A percentile compares a stretch with the other conserved stretches of the same genome.
These are phyloP conservation scores for Tetramorium simillimum DNA, from an alignment of 1,140 invertebrate species.

Conservation along the genomic window DNA sequence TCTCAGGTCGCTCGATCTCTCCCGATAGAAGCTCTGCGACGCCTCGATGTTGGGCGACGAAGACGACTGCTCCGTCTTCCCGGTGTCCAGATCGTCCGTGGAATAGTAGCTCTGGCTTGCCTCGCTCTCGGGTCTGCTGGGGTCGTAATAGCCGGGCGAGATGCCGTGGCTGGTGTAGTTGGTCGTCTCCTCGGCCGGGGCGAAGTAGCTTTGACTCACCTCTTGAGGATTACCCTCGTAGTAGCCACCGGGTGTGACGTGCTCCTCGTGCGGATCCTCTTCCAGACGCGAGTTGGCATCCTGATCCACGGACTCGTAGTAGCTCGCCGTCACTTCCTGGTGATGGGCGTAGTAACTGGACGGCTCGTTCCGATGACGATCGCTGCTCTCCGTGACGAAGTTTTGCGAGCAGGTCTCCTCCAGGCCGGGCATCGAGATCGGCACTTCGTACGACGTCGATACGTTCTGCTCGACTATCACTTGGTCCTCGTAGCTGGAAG, in stretches of 20 bases:
- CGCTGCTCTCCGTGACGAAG: conserved; percentile 81
- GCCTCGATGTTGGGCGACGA: conserved; percentile 79
- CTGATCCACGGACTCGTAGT: conserved; percentile 76
- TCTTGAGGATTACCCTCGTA: conserved; percentile 79
- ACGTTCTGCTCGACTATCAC: conserved; percentile 82
- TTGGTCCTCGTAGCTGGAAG: conserved; percentile 82
- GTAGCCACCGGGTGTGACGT: conserved; percentile 79
- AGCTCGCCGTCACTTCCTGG: conserved; percentile 80
- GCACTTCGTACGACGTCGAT: conserved; percentile 82
- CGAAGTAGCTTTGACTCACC: conserved; percentile 82
- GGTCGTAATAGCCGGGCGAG: conserved; percentile 80
- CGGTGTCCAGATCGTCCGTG: conserved; percentile 72
- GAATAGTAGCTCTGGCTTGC: conserved; percentile 83
- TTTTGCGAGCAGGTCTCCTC: conserved; percentile 81
- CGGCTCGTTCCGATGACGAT: conserved; percentile 79
- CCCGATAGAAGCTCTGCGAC: conserved; percentile 83
- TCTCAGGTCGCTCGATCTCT: conserved; percentile 73
- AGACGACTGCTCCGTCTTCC: conserved; percentile 68
- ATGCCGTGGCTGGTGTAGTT: conserved; percentile 80
- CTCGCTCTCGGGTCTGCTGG: conserved; percentile 77
- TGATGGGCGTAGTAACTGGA: conserved; percentile 81
- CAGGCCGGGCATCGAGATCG: conserved; percentile 82
- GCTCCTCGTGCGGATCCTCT: conserved; percentile 77
- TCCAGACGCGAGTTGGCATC: conserved; percentile 76
- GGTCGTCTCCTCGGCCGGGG: conserved; percentile 77